Evolutionary conservation across 2,797 vertebrate species (phyloP).

Genomic region (Hyperoplus immaculatus): DNA sequence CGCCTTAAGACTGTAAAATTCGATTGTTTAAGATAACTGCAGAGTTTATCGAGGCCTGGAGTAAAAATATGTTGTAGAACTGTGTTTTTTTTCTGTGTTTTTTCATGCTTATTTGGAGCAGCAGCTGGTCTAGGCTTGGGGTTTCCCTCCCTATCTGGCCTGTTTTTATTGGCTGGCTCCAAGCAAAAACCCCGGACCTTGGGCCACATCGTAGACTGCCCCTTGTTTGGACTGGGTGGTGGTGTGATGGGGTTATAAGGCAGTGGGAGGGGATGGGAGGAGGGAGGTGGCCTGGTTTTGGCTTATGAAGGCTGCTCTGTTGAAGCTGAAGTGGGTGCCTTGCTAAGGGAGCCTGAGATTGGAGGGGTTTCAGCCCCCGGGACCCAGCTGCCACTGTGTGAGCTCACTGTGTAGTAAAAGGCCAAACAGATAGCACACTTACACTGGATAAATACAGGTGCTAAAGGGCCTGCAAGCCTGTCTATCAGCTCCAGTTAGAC

Average conservation of each 20-base stretch:
- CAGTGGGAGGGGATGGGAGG: slow-evolving; percentile 13
- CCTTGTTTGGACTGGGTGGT: slow-evolving; percentile 76
- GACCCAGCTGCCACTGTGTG: slow-evolving; percentile 68
- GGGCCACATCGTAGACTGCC: slow-evolving; percentile 73
- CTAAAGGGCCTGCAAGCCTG: slow-evolving; percentile 47
- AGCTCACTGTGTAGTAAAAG: slow-evolving; percentile 62
- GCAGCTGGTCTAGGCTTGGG: slow-evolving; percentile 78
- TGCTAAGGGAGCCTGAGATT: slow-evolving; percentile 75
- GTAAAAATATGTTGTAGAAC: slow-evolving; percentile 64
- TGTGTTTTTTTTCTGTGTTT: slow-evolving; percentile 73
- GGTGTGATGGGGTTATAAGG: slow-evolving; percentile 66
- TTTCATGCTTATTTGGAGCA: slow-evolving; percentile 78
- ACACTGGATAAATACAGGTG: slow-evolving; percentile 76
- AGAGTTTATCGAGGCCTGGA: slow-evolving; percentile 51
- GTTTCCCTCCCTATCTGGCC: slow-evolving; percentile 77
- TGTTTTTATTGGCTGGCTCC: slow-evolving; percentile 81
- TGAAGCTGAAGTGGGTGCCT: slow-evolving; percentile 80
- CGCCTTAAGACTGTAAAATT: slow-evolving; percentile 36
- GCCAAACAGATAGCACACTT: slow-evolving; percentile 64
- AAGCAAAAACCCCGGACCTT: slow-evolving; percentile 61
- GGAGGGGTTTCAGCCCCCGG: slow-evolving; percentile 60
- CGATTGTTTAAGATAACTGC: slow-evolving; percentile 49
- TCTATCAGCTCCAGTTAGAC: slow-evolving; percentile 64
- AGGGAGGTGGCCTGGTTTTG: slow-evolving; percentile 60
- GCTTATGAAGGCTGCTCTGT: slow-evolving; percentile 85